Evolutionary conservation across 35 echinoderm and acorn worm species (phyloP).

Genomic region (Amphiura filiformis): DNA sequence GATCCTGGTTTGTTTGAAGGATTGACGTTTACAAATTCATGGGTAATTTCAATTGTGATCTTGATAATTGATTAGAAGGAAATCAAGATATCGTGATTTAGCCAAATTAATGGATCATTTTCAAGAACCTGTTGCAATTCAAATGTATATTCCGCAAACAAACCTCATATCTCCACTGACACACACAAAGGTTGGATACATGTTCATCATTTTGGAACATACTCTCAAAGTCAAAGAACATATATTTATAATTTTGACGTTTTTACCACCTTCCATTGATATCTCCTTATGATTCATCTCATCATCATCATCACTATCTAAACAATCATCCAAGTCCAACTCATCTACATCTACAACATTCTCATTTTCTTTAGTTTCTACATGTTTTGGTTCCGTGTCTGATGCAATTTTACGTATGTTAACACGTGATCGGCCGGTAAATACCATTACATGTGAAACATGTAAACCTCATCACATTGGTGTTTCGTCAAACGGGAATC

Average conservation of each 20-base stretch:
- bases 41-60: not conserved
- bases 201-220: conserved; percentile 42
- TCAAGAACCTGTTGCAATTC: conserved; percentile 23
- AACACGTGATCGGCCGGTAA: conserved; percentile 24
- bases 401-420: not conserved
- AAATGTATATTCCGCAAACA: conserved; percentile 32
- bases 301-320: not conserved
- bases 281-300: not conserved
- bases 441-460: conserved; percentile 25
- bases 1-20: conserved; percentile 11
- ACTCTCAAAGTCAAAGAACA: conserved; percentile 80
- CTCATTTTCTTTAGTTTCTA: not conserved
- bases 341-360: not conserved
- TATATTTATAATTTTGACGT: too few species aligned
- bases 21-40: conserved; percentile 19
- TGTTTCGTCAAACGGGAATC: not conserved
- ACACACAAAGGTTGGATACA: conserved; percentile 54
- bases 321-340: not conserved
- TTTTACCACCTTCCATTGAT: too few species aligned
- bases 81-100: conserved; percentile 7
- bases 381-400: not conserved
- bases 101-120: conserved; percentile 6
- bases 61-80: conserved; percentile 25
- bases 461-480: conserved; percentile 2
- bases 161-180: conserved; percentile 30